Conservation (phyloP, 2,797 vertebrate species). For the Chaetodon trifasciatus region DNA sequence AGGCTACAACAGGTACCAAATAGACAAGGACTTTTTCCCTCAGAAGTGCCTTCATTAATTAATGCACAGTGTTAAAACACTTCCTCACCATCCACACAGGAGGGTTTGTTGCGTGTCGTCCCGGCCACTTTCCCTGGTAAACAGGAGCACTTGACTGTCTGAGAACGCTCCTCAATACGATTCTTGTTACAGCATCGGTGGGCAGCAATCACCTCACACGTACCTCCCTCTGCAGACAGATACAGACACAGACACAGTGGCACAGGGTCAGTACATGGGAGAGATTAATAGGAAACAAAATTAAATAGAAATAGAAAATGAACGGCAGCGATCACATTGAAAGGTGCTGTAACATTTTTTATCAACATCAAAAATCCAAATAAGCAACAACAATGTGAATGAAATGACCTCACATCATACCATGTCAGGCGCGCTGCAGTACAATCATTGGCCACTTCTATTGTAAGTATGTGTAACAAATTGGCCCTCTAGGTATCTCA, state of each 20-base stretch:
- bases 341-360: not conserved
- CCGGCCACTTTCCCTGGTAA: slow-evolving; percentile 99
- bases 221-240: slow-evolving; percentile 94
- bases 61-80: slow-evolving; percentile 3
- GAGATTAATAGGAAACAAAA: slow-evolving; percentile 2
- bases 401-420: slow-evolving; percentile 22
- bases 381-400: slow-evolving; percentile 8
- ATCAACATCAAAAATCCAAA: not conserved
- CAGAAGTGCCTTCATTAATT: not conserved
- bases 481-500: slow-evolving; percentile 79
- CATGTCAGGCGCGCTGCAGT: slow-evolving; percentile 28
- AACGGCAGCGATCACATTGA: not conserved
- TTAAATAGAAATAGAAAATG: not conserved
- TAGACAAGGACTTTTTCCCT: not conserved
- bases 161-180: slow-evolving; percentile 98
- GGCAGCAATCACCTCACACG: slow-evolving; percentile 98
- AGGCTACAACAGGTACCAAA: not conserved
- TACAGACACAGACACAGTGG: slow-evolving; percentile 59
- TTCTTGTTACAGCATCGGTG: slow-evolving; percentile 99
- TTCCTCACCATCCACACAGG: slow-evolving; percentile 96
- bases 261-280: slow-evolving; percentile 32
- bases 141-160: slow-evolving; percentile 99
- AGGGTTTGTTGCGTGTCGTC: slow-evolving; percentile 98
- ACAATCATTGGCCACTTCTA: slow-evolving; percentile 70
- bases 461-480: slow-evolving; percentile 77